A percentile compares a stretch with the other conserved stretches of the same genome.
Conservation (phyloP, 1,140 invertebrate genomes). For the Drosophila ogumai region DNA sequence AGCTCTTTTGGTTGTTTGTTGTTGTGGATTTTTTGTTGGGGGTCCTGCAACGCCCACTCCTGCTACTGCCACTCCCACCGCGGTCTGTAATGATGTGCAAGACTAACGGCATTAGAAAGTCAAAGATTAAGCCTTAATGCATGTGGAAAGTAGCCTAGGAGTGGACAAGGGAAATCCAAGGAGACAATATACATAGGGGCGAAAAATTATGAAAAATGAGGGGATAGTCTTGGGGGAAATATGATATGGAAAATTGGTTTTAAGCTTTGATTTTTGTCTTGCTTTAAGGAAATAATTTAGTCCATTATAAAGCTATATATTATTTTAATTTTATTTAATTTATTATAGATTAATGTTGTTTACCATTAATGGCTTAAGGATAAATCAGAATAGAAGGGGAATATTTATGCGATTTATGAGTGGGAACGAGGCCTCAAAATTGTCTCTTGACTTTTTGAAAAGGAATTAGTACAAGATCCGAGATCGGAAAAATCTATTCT, state of each 20-base stretch:
- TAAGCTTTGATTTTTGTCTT: neutral
- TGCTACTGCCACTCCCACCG: constrained; percentile 38
- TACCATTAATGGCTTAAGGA: neutral
- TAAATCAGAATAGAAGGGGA: neutral
- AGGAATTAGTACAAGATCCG: too few species aligned
- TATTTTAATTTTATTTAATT: neutral
- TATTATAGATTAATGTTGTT: neutral
- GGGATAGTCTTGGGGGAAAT: neutral
- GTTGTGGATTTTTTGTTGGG: neutral
- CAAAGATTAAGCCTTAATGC: constrained; percentile 50
- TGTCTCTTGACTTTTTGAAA: too few species aligned
- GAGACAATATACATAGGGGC: neutral
- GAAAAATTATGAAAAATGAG: constrained; percentile 24
- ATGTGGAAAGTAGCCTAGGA: constrained; percentile 36
- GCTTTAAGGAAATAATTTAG: neutral
- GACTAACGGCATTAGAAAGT: constrained; percentile 56
- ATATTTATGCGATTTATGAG: neutral
- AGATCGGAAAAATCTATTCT: too few species aligned
- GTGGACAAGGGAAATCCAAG: constrained; percentile 6
- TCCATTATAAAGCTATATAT: neutral
- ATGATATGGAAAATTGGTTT: constrained; percentile 6
- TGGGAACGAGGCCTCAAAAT: too few species aligned
- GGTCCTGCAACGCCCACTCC: constrained; percentile 37
- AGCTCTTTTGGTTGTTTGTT: constrained; percentile 11
- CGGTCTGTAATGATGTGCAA: constrained; percentile 48